Conservation (phyloP, 2,797 vertebrate genomes). For the Danio choprae region DNA sequence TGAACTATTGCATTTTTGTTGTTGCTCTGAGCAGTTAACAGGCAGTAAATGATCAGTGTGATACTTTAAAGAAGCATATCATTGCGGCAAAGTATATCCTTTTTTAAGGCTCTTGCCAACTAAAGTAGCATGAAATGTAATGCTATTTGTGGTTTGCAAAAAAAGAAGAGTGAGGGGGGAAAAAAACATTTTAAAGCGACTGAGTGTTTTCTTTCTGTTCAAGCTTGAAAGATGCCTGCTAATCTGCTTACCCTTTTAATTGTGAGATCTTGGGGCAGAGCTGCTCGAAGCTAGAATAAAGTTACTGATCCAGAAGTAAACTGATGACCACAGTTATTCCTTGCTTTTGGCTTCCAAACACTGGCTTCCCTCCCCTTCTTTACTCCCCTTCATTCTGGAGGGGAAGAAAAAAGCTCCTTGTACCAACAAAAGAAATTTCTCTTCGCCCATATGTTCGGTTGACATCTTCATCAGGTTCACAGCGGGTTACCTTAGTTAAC, state of each 20-base stretch:
- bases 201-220: constrained; percentile 77
- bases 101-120: constrained; percentile 69
- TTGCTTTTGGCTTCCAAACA: constrained; percentile 81
- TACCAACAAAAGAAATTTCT: constrained; percentile 91
- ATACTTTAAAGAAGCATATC: constrained; percentile 80
- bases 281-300: constrained; percentile 81
- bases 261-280: constrained; percentile 76
- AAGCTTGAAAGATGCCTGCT: constrained; percentile 80
- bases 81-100: constrained; percentile 70
- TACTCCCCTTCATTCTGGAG: constrained; percentile 64
- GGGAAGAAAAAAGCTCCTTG: constrained; percentile 77
- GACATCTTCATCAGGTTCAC: constrained; percentile 99
- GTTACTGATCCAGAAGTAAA: constrained; percentile 89
- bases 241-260: constrained; percentile 88
- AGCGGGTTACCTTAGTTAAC: constrained; percentile 95
- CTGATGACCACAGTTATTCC: constrained; percentile 87
- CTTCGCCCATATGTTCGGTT: constrained; percentile 92
- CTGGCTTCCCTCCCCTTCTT: constrained; percentile 68
- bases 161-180: constrained; percentile 34
- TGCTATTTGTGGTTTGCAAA: constrained; percentile 76
- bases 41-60: constrained; percentile 70
- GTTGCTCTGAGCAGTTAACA: constrained; percentile 42
- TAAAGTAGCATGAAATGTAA: constrained; percentile 89
- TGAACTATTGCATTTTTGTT: constrained; percentile 16
- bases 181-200: constrained; percentile 72